Conservation (phyloP, 2,888 invertebrate species). For the Hydriomena furcata region DNA sequence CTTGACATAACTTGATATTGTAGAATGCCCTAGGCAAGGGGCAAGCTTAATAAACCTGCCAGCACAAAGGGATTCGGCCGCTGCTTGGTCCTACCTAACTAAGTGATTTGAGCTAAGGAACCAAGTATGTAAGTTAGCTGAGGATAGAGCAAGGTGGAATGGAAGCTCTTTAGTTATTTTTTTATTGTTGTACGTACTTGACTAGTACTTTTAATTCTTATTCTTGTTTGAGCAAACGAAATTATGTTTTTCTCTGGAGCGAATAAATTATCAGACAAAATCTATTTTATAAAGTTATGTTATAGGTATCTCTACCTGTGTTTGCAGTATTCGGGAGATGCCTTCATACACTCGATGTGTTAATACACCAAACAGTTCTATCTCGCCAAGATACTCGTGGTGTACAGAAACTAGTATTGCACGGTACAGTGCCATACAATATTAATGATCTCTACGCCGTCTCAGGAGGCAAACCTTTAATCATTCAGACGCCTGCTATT, state of each 20-base stretch:
- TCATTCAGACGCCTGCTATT: slow-evolving; percentile 7
- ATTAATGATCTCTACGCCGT: slow-evolving; percentile 20
- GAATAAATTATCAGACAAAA: too few relatives aligned
- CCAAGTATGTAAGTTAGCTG: background rate
- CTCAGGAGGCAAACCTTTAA: slow-evolving; percentile 22
- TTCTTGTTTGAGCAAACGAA: too few relatives aligned
- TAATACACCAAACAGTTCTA: too few relatives aligned
- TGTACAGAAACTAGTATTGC: slow-evolving; percentile 1
- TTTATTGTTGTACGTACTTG: too few relatives aligned
- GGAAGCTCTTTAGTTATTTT: too few relatives aligned
- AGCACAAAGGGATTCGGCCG: slow-evolving; percentile 8
- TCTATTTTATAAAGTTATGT: too few relatives aligned
- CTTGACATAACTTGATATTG: slow-evolving; percentile 8
- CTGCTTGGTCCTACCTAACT: slow-evolving; percentile 5
- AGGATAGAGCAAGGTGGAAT: background rate
- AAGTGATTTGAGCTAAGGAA: slow-evolving; percentile 5
- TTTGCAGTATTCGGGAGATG: too few relatives aligned
- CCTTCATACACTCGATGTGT: too few relatives aligned
- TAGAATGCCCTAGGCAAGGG: slow-evolving; percentile 4
- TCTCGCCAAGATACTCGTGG: background rate
- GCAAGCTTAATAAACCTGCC: slow-evolving; percentile 5
- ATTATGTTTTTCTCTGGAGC: too few relatives aligned
- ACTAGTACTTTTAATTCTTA: too few relatives aligned
- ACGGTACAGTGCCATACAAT: slow-evolving; percentile 14
- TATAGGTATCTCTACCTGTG: too few relatives aligned